These are phyloP conservation scores for Diachasma alloeum DNA, from an alignment of 1,140 invertebrate species.

Conservation along the genomic window DNA sequence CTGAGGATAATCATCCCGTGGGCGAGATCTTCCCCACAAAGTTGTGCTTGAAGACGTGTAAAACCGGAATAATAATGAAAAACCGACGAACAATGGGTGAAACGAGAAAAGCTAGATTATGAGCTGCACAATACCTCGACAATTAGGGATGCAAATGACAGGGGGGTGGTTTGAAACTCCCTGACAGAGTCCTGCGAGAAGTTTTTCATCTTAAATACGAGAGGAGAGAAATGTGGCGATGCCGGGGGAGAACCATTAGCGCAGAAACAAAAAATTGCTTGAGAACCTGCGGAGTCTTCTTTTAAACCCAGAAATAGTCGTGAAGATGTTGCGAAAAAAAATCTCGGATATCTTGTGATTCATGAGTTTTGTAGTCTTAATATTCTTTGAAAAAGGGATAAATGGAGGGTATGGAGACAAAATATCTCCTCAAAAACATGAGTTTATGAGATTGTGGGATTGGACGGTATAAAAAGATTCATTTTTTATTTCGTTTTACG, in stretches of 20 bases:
- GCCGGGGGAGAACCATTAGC: not conserved
- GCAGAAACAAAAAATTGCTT: not conserved
- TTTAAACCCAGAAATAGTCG: not conserved
- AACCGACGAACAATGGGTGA: not conserved
- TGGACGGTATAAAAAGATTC: not conserved
- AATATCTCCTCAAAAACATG: not conserved
- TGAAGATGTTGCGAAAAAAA: not conserved
- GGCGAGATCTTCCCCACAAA: not conserved
- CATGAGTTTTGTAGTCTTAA: not conserved
- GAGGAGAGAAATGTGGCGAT: not conserved
- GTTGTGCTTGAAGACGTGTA: not conserved
- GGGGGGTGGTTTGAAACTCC: not conserved
- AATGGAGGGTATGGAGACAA: not conserved
- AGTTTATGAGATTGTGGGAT: not conserved
- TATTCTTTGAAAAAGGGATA: not conserved
- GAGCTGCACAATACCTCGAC: not conserved
- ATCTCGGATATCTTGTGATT: not conserved
- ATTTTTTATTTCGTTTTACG: not conserved
- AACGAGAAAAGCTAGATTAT: not conserved
- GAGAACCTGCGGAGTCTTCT: not conserved
- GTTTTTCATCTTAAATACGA: not conserved
- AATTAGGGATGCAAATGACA: constrained; percentile 24
- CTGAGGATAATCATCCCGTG: not conserved
- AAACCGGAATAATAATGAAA: constrained; percentile 5
- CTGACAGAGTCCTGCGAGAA: not conserved